phyloP scores from a whole-genome alignment of 1,140 invertebrate genomes.

The Phymorhynchus buccinoides region DNA sequence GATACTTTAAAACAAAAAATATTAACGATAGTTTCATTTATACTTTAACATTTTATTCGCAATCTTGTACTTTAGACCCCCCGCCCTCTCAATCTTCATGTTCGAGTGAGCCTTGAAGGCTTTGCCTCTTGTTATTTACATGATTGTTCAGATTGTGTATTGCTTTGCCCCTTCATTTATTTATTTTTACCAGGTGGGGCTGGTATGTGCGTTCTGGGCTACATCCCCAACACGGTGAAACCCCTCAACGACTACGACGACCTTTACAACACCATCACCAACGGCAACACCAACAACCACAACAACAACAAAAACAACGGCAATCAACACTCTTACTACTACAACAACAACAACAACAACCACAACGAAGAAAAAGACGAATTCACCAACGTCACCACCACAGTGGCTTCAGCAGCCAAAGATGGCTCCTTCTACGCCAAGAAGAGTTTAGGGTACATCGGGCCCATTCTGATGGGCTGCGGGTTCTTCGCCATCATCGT shows the following conservation, averaged over 20 bases:
- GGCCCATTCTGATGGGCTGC: slow-evolving; percentile 64
- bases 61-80: too few relatives aligned
- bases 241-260: slow-evolving; percentile 21
- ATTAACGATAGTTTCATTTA: too few relatives aligned
- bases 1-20: too few relatives aligned
- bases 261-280: neutral
- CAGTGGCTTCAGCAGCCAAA: neutral
- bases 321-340: too few relatives aligned
- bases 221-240: slow-evolving; percentile 36
- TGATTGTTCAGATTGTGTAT: neutral
- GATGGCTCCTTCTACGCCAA: slow-evolving; percentile 33
- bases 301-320: neutral
- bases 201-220: slow-evolving; percentile 46
- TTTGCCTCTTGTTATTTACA: neutral
- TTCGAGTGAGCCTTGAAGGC: too few relatives aligned
- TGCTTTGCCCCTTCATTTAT: neutral
- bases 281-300: neutral
- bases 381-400: slow-evolving; percentile 3
- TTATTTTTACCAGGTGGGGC: slow-evolving; percentile 18
- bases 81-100: neutral
- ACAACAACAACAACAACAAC: slow-evolving; percentile 19
- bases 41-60: neutral
- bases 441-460: slow-evolving; percentile 58
- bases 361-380: neutral
- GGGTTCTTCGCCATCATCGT: slow-evolving; percentile 66